Percentiles rank a stretch among this genome's conserved stretches.
phyloP scores from a whole-genome alignment of 1,140 invertebrate genomes.

The Trypoxylus dichotomus region DNA sequence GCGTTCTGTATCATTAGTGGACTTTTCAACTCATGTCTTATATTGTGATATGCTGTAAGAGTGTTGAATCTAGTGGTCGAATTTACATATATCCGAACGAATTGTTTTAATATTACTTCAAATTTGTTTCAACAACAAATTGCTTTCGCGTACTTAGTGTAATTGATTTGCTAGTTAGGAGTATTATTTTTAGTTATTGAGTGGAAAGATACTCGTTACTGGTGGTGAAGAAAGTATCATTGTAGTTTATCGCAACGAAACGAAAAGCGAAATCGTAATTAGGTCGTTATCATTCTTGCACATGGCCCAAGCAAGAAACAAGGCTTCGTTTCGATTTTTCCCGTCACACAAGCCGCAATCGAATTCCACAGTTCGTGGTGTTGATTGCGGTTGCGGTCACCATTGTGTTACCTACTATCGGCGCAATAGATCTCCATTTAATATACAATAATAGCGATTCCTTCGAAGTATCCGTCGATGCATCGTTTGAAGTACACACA shows the following conservation, averaged over 20 bases:
- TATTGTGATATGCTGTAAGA: too few relatives aligned
- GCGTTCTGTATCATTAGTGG: too few relatives aligned
- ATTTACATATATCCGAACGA: too few relatives aligned
- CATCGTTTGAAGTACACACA: background rate
- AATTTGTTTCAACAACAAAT: too few relatives aligned
- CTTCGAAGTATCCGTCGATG: background rate
- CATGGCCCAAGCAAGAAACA: background rate
- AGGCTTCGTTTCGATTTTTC: background rate
- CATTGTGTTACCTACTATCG: constrained; percentile 7
- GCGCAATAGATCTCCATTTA: constrained; percentile 23
- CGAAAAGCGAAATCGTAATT: background rate
- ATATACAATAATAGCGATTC: constrained; percentile 1
- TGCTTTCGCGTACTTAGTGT: too few relatives aligned
- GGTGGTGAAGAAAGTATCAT: background rate
- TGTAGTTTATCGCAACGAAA: background rate
- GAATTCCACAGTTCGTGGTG: constrained; percentile 20
- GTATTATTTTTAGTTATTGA: too few relatives aligned
- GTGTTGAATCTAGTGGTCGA: too few relatives aligned
- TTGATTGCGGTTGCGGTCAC: constrained; percentile 15
- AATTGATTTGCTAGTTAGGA: too few relatives aligned
- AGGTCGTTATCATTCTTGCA: constrained; percentile 21
- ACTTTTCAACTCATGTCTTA: too few relatives aligned
- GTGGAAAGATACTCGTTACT: too few relatives aligned
- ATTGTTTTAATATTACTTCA: too few relatives aligned
- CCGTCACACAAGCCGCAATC: background rate